Conservation (phyloP, 2,113 vertebrate species). For the Galeopterus variegatus region DNA sequence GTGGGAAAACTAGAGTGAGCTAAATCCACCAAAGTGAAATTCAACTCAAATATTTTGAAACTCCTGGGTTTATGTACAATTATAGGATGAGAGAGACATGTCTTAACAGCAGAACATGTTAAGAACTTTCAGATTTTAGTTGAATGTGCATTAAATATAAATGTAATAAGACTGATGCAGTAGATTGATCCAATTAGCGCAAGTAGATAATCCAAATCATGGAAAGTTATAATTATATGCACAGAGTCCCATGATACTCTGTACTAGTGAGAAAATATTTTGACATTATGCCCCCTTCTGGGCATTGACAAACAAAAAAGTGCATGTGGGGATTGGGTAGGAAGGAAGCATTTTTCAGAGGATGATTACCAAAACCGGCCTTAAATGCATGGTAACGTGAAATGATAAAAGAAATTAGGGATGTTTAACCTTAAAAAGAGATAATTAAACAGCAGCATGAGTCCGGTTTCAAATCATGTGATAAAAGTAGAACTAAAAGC, state of each 20-base stretch:
- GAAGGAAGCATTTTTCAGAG: background rate
- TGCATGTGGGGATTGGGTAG: background rate
- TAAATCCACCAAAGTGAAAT: conserved; percentile 56
- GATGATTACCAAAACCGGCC: background rate
- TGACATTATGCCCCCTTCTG: background rate
- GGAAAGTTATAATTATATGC: background rate
- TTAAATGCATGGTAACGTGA: background rate
- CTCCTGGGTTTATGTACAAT: background rate
- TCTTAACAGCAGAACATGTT: conserved; percentile 20
- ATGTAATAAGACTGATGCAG: background rate
- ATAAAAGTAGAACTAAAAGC: too few species aligned
- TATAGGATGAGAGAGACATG: background rate
- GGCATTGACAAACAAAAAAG: background rate
- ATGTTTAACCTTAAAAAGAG: conserved; percentile 36
- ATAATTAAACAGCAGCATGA: too few species aligned
- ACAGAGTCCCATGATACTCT: background rate
- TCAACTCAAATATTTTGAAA: conserved; percentile 16
- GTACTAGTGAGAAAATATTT: background rate
- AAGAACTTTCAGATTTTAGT: background rate
- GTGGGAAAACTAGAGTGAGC: background rate
- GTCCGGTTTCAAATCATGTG: too few species aligned
- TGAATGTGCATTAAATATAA: background rate
- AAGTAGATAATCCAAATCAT: background rate
- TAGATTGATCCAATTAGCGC: background rate
- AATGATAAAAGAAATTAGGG: background rate